Conservation (phyloP, 2,113 vertebrate genomes). For the Thunnus maccoyii region DNA sequence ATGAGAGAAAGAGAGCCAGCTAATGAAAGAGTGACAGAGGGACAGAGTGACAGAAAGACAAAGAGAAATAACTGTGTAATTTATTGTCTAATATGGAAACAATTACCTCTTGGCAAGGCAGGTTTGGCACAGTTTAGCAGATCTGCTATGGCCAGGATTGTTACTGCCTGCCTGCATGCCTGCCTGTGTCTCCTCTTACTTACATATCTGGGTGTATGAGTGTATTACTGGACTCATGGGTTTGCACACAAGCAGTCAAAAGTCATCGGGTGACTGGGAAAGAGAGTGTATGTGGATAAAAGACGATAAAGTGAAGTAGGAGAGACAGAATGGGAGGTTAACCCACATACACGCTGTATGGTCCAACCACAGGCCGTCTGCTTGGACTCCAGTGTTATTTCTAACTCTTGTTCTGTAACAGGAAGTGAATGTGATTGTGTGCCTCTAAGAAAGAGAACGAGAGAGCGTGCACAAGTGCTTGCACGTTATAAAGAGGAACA, state of each 20-base stretch:
- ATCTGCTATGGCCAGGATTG: constrained; percentile 60
- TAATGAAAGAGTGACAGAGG: constrained; percentile 33
- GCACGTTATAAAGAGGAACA: not conserved
- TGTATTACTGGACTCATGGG: constrained; percentile 1
- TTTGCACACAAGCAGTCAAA: constrained; percentile 6
- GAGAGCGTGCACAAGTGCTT: not conserved
- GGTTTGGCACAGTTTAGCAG: constrained; percentile 45
- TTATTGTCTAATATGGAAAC: constrained; percentile 80
- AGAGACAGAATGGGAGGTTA: constrained; percentile 1
- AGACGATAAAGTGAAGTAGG: constrained; percentile 5
- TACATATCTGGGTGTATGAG: constrained; percentile 22
- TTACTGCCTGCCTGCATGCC: constrained; percentile 33
- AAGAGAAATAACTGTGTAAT: constrained; percentile 60
- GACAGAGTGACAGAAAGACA: constrained; percentile 48
- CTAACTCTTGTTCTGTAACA: not conserved
- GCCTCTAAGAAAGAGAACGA: not conserved
- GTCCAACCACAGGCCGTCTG: not conserved
- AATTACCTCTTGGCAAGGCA: constrained; percentile 77
- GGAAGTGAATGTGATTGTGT: constrained; percentile 4
- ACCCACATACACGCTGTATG: not conserved
- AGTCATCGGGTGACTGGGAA: constrained; percentile 19
- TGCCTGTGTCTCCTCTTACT: constrained; percentile 21
- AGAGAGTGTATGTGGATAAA: constrained; percentile 20
- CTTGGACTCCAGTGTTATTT: not conserved
- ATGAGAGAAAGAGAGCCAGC: constrained; percentile 45